Base-by-base conservation (phyloP, 2,888 invertebrate genomes). In the Lagria hirta region DNA sequence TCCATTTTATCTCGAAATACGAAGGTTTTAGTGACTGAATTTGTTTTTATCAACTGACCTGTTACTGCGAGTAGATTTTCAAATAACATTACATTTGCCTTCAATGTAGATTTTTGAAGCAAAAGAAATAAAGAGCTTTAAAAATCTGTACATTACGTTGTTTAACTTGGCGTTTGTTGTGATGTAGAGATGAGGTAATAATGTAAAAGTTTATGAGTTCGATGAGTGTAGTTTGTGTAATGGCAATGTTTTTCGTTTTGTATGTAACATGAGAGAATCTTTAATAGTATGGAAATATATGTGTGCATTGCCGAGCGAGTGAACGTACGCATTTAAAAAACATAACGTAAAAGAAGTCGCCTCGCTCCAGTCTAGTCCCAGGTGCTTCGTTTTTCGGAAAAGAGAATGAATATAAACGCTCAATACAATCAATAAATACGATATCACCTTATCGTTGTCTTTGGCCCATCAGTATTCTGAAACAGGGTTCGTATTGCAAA, bases 321-420 rank as follows among this genome's bases (percentile, higher is more conserved):
- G 32, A 17, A 23, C 35, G 28, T 30, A 45, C 45, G 45, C 45
- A 45, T 45, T 40, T 40, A 40, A 40, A 40, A 45, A 35, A 38
- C 29, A 45, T 45, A 45, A 45, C 45, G 37, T 23, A 20, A 40
- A 40, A 45, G 57, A 57, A 56, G 57, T 58, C 58, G 55, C 55
- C 49, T 23, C 48, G 53, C 54, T 43, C 51, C 57, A 52, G 53
- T 55, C 49, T 48, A 59, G 58, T 50, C 60, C 57, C 61, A 61
- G 61, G 61, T 61, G 61, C 49, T 54, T 52, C 55, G 50, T 55
- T 53, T 55, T 52, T 54, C 54, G 54, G 55, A 58, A 58, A 60
- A 58, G 54, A 54, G 58, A 59, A 61, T 58, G 60, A 60, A 61
- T 61, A 60, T 58, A 61, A 60, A 60, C 60, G 60, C 56, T 58